Conservation (phyloP, 2,797 vertebrate species). For the Moxostoma hubbsi region DNA sequence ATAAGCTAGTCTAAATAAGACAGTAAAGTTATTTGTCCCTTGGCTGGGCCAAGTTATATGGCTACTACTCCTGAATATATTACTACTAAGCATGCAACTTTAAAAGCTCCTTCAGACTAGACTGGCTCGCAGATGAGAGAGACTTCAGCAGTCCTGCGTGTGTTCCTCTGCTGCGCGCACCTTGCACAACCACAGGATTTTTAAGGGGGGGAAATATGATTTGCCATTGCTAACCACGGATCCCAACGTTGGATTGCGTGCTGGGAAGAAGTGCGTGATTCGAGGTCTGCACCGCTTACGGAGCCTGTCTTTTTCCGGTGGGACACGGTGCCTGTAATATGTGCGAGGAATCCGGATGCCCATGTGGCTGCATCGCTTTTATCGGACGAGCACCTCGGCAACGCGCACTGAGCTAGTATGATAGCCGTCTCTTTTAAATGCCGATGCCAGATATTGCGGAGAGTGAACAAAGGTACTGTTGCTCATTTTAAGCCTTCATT, state of each 20-base stretch:
- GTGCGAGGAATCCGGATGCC: conserved; percentile 78
- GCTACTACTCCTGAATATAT: conserved; percentile 7
- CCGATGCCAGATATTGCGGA: conserved; percentile 97
- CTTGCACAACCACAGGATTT: conserved; percentile 10
- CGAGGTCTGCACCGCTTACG: conserved; percentile 74
- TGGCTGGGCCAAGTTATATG: background rate
- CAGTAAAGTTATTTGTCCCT: conserved; percentile 8
- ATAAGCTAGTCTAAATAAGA: background rate
- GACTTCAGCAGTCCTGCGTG: conserved; percentile 5
- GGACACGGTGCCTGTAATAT: conserved; percentile 75
- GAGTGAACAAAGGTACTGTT: conserved; percentile 92
- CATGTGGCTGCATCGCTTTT: conserved; percentile 72
- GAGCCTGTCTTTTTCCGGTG: conserved; percentile 80
- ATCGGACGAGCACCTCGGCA: conserved; percentile 70
- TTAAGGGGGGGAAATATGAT: conserved; percentile 28
- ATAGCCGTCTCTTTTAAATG: conserved; percentile 99
- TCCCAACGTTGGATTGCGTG: conserved; percentile 33
- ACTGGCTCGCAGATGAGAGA: conserved; percentile 17
- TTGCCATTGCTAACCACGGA: conserved; percentile 45
- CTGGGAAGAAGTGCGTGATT: conserved; percentile 71
- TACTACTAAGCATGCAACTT: conserved; percentile 42
- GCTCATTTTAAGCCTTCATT: conserved; percentile 55
- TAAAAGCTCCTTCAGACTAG: conserved; percentile 42
- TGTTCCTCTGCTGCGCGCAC: conserved; percentile 26
- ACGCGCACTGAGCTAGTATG: conserved; percentile 83